phyloP scores from a whole-genome alignment of 2,888 invertebrate genomes.

The Criorhina ranunculi region DNA sequence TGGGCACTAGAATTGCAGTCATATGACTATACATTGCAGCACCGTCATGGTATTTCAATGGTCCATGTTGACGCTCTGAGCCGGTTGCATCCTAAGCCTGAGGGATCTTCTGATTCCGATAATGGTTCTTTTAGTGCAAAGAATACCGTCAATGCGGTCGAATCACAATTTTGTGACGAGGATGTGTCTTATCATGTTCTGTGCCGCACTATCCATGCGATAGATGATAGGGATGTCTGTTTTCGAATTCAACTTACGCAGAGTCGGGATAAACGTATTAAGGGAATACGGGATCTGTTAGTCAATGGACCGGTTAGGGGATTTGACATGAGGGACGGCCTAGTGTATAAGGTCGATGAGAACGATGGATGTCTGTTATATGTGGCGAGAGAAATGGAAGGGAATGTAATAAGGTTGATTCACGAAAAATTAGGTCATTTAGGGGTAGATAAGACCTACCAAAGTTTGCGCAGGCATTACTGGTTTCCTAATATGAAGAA shows the following conservation, averaged over 20 bases:
- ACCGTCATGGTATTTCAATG: conserved; percentile 29
- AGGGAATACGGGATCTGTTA: conserved; percentile 13
- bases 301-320: conserved; percentile 77
- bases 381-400: conserved; percentile 50
- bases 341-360: conserved; percentile 77
- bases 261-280: conserved; percentile 14
- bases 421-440: conserved; percentile 65
- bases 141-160: background rate
- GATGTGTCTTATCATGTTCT: background rate
- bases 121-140: background rate
- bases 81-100: conserved; percentile 17
- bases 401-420: conserved; percentile 54
- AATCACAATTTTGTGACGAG: conserved; percentile 12
- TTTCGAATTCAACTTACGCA: conserved; percentile 28
- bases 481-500: conserved; percentile 82
- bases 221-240: conserved; percentile 34
- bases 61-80: conserved; percentile 42
- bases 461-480: conserved; percentile 77
- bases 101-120: background rate
- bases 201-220: conserved; percentile 71
- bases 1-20: conserved; percentile 78
- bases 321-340: conserved; percentile 78
- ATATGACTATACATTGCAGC: conserved; percentile 34
- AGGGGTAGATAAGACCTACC: conserved; percentile 42
- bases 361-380: conserved; percentile 39